phyloP scores from a whole-genome alignment of 2,888 invertebrate species.

The Sinhomidia bicolor region DNA sequence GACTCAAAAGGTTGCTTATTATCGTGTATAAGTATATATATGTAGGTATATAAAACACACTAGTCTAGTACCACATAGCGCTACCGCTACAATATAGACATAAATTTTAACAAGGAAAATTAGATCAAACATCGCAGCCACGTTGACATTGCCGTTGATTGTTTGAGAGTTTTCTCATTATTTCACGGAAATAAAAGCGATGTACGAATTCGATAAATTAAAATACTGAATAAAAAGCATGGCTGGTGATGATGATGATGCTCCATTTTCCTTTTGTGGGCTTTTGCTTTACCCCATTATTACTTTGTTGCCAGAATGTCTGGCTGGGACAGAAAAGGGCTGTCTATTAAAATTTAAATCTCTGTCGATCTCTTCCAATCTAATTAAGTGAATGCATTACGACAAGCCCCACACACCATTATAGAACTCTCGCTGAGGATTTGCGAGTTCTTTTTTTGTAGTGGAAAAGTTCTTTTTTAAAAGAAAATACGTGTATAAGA shows the following conservation, averaged over 20 bases:
- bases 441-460: not conserved
- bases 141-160: conserved; percentile 39
- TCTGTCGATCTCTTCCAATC: conserved; percentile 32
- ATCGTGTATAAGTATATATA: no score
- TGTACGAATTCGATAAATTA: conserved; percentile 47
- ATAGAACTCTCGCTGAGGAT: not conserved
- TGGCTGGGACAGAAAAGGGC: not conserved
- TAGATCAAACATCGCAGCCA: conserved; percentile 49
- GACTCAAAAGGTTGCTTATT: no score
- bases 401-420: not conserved
- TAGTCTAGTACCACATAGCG: not conserved
- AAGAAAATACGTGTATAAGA: not conserved
- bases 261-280: not conserved
- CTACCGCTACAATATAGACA: not conserved
- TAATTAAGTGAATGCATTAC: conserved; percentile 28
- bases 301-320: not conserved
- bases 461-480: not conserved
- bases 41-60: not conserved
- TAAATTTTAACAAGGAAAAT: conserved; percentile 58
- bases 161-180: conserved; percentile 65
- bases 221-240: not conserved
- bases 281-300: not conserved
- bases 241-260: not conserved
- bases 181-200: conserved; percentile 64
- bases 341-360: conserved; percentile 40